Base-by-base conservation (phyloP, 2,888 invertebrate genomes). In the Cheilosia vulpina region DNA sequence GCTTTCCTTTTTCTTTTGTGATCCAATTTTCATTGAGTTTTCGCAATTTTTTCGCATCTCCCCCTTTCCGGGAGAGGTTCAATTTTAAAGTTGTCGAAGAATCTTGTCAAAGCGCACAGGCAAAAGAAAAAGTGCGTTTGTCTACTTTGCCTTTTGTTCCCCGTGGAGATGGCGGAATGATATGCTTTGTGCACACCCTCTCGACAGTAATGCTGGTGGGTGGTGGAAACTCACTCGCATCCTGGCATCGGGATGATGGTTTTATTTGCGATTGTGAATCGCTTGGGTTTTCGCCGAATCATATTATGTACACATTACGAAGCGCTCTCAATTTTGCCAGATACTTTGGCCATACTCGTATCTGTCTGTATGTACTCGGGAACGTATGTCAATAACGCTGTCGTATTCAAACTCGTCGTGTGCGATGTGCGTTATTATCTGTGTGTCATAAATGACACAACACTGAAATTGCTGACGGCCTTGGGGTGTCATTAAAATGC, bases 1-100 rank as follows among this genome's bases (percentile, higher is more conserved):
- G 75, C 69, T 76, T 84, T 79, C 65, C 55, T 72, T 66, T 60
- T 80, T 80, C 58, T 58, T 81, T 73, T 79, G 79, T 80, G 75
- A 84, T 84, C 84, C 80, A 80, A 80, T 84, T 84, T 84, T 80
- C 84, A 84, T 84, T 84, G 83, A 79, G 79, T 84, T 69, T 78
- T 73, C 34, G 62, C 82, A 82, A 78, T 82, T 82, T 83, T 83
- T 84, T 31, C 69, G 58, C 13, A 38, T 78, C 53, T 13, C 15
- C 50, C n/a, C 52, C 52, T 43, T 71, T 15, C 9, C 9, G 31
- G 31, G 9, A 47, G 47, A 60, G 24, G 71, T 71, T 71, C 50
- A 58, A 58, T 71, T 72, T 72, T 62, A 52, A 62, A 60, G 71
- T 71, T 71, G 58, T 19, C 58, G 60, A 52, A 27, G 71, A 17